phyloP scores from a whole-genome alignment of 2,113 vertebrate genomes.

The Oostethus manadensis region DNA sequence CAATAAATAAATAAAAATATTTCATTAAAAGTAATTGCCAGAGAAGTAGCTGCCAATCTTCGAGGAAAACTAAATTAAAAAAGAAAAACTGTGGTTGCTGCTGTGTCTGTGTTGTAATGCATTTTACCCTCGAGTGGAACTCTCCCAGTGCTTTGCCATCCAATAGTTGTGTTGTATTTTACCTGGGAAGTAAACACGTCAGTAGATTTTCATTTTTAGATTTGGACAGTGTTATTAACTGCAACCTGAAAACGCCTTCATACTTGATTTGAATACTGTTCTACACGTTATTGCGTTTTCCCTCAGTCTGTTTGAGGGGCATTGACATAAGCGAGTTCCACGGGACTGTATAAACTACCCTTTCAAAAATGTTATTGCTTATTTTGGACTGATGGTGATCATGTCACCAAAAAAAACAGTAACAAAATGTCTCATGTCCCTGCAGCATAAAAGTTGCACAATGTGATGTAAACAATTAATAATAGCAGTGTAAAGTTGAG shows the following conservation, averaged over 20 bases:
- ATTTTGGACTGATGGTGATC: background rate
- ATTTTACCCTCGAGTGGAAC: constrained; percentile 42
- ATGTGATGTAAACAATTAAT: too few species aligned
- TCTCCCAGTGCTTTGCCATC: constrained; percentile 7
- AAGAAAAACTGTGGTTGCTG: constrained; percentile 28
- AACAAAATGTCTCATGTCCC: too few species aligned
- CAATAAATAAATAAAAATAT: constrained; percentile 58
- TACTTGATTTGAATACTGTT: background rate
- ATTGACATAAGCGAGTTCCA: too few species aligned
- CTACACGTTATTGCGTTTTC: background rate
- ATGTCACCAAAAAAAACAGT: too few species aligned
- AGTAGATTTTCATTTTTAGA: constrained; percentile 30
- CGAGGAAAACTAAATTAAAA: constrained; percentile 39
- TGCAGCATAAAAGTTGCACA: too few species aligned
- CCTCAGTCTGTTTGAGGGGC: background rate
- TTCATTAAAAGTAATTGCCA: constrained; percentile 69
- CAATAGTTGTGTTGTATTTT: constrained; percentile 39
- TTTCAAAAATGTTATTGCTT: background rate
- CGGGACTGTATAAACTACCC: background rate
- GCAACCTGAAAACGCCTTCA: background rate
- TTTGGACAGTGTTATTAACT: background rate
- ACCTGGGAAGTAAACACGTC: constrained; percentile 43
- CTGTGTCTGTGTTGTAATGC: constrained; percentile 28
- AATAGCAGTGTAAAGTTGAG: too few species aligned
- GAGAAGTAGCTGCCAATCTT: constrained; percentile 30